Percentiles rank a stretch among this genome's conserved stretches.
These are phyloP conservation scores for Drosophila subpulchrella DNA, from an alignment of 1,140 invertebrate genomes.

Conservation along the genomic window DNA sequence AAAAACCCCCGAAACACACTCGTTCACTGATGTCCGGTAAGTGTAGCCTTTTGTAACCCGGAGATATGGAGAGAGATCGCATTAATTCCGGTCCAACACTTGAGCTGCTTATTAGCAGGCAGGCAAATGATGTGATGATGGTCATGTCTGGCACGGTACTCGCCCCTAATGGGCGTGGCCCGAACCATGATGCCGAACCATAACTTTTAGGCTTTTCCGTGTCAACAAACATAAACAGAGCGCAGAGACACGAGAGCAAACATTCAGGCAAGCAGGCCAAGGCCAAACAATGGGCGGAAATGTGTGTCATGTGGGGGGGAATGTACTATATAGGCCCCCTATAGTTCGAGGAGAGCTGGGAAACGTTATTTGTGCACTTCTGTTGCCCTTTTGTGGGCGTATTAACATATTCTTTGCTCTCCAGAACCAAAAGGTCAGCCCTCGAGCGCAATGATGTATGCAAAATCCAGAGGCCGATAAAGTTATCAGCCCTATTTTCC, in stretches of 20 bases:
- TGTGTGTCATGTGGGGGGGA: constrained; percentile 8
- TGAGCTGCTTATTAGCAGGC: constrained; percentile 71
- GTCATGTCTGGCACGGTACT: constrained; percentile 30
- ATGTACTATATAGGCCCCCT: not conserved
- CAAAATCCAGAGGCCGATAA: constrained; percentile 72
- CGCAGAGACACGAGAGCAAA: constrained; percentile 45
- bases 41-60: constrained; percentile 48
- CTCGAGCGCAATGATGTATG: constrained; percentile 61
- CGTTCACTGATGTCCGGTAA: constrained; percentile 44
- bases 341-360: constrained; percentile 8
- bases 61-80: constrained; percentile 44
- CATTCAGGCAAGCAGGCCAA: constrained; percentile 41
- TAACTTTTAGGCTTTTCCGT: constrained; percentile 78
- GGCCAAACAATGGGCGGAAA: constrained; percentile 54
- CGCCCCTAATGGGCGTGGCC: constrained; percentile 36
- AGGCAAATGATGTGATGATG: constrained; percentile 67
- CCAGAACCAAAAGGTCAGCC: constrained; percentile 18
- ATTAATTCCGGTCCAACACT: constrained; percentile 77
- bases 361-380: constrained; percentile 47
- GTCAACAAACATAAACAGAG: constrained; percentile 75
- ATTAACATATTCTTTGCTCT: constrained; percentile 49
- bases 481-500: constrained; percentile 53
- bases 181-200: constrained; percentile 50
- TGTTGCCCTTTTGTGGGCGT: constrained; percentile 32
- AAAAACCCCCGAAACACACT: constrained; percentile 7